A percentile compares a stretch with the other conserved stretches of the same genome.
Conservation (phyloP, 2,797 vertebrate genomes). For the Phrynocephalus vlangalii region DNA sequence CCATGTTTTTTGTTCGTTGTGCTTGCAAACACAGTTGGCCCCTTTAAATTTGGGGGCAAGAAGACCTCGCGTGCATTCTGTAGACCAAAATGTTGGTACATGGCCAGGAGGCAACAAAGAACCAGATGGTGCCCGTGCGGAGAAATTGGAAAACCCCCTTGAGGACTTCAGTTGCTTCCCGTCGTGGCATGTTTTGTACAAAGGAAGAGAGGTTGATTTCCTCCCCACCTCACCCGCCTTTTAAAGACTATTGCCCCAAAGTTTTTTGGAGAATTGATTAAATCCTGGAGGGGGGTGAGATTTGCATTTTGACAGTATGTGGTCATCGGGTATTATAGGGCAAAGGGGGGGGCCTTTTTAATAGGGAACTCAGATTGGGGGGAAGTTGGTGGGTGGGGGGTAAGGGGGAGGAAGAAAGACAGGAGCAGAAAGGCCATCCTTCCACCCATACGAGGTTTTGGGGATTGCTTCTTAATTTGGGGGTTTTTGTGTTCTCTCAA, state of each 20-base stretch:
- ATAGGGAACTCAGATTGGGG: neutral
- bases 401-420: neutral
- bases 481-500: conserved; percentile 38
- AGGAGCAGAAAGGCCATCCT: neutral
- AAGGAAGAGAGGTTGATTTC: neutral
- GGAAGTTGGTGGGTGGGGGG: fast-evolving
- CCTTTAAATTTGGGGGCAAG: neutral
- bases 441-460: neutral
- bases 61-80: neutral
- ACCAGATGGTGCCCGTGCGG: neutral
- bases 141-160: conserved; percentile 4
- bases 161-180: neutral
- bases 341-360: neutral
- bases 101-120: neutral
- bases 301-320: fast-evolving
- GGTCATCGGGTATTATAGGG: fast-evolving
- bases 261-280: fast-evolving
- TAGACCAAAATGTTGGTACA: neutral
- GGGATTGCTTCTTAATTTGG: neutral
- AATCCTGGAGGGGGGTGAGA: neutral
- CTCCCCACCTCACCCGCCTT: no score
- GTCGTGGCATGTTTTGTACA: fast-evolving
- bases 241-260: neutral
- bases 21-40: no score
- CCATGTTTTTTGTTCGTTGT: neutral